Evolutionary conservation across 2,113 vertebrate species (phyloP).

Genomic region (Dasypus novemcinctus): DNA sequence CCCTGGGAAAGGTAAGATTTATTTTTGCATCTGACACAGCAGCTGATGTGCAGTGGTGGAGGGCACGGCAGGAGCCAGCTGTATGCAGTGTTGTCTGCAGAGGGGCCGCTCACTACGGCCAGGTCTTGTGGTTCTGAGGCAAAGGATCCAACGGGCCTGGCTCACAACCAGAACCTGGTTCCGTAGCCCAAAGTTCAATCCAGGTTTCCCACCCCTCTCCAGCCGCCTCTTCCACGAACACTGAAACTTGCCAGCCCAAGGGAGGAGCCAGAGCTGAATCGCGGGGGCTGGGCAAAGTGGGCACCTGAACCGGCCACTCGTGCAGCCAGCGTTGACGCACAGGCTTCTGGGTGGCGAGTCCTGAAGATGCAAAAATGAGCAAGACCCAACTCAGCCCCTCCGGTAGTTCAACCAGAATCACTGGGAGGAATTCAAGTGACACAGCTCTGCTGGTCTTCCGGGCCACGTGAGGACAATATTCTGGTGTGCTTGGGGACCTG

Average conservation of each 20-base stretch:
- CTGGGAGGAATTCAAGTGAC: background rate
- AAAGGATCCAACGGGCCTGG: background rate
- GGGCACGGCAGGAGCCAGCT: background rate
- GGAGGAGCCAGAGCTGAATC: background rate
- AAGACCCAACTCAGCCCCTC: background rate
- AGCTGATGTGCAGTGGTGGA: background rate
- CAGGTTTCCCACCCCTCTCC: background rate
- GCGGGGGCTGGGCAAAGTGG: background rate
- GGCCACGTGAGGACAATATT: background rate
- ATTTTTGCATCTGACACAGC: background rate
- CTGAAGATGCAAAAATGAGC: background rate
- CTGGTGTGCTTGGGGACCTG: background rate
- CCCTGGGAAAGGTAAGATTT: conserved; percentile 18
- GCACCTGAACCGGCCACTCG: fast-evolving
- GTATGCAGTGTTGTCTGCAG: background rate
- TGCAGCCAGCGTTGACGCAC: background rate
- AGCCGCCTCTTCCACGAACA: background rate
- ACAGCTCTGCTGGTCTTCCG: background rate
- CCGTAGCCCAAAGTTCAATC: background rate
- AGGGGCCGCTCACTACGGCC: background rate
- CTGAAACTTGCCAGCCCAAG: background rate
- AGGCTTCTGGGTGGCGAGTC: background rate
- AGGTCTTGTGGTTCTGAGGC: background rate
- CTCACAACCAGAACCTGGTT: background rate
- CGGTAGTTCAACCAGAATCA: background rate